phyloP scores from a whole-genome alignment of 2,888 invertebrate species.

The Dynastes grantii region DNA sequence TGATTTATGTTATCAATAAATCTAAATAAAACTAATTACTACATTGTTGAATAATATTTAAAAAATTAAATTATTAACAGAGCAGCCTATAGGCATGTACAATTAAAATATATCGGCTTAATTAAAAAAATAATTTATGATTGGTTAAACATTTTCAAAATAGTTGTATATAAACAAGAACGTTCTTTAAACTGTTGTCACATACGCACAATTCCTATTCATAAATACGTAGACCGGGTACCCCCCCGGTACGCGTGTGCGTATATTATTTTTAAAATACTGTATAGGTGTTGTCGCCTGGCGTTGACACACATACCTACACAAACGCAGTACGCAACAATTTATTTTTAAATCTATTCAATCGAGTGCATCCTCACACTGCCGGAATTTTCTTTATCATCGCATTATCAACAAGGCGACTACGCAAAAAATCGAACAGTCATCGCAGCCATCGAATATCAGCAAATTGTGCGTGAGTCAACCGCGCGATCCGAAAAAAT shows the following conservation, averaged over 20 bases:
- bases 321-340: constrained; percentile 5
- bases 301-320: constrained; percentile 42
- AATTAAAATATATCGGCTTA: no score
- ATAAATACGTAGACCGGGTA: constrained; percentile 37
- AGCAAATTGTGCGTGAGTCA: constrained; percentile 39
- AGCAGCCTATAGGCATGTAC: no score
- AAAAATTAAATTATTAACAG: no score
- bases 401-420: constrained; percentile 38
- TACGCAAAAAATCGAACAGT: constrained; percentile 44
- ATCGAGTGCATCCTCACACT: constrained; percentile 39
- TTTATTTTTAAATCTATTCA: constrained; percentile 38
- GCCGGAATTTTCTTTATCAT: constrained; percentile 44
- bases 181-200: constrained; percentile 29
- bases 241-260: constrained; percentile 34
- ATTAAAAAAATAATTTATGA: no score
- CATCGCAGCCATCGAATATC: constrained; percentile 37
- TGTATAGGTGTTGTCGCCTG: constrained; percentile 33
- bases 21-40: no score
- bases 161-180: constrained; percentile 30
- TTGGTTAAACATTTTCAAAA: background rate
- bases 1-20: no score
- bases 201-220: constrained; percentile 38
- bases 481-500: constrained; percentile 29
- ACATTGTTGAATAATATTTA: no score
- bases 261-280: constrained; percentile 41